phyloP scores from a whole-genome alignment of 2,113 vertebrate genomes.

The Oryzias woworae region DNA sequence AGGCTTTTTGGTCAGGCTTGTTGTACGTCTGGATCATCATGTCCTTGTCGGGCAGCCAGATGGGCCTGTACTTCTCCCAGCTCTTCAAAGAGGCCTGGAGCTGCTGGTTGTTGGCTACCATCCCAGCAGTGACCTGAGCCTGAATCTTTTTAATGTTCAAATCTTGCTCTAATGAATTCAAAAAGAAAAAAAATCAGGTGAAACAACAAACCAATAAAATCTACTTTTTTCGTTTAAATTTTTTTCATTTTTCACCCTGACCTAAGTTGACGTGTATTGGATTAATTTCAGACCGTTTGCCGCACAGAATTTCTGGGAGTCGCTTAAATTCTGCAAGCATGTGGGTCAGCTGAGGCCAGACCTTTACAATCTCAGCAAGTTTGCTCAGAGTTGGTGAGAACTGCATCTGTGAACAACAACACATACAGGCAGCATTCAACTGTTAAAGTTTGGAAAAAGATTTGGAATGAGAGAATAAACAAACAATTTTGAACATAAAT shows the following conservation, averaged over 20 bases:
- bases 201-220: background rate
- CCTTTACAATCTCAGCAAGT: constrained; percentile 66
- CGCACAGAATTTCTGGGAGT: constrained; percentile 80
- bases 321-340: constrained; percentile 81
- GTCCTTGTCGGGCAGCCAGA: constrained; percentile 90
- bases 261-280: constrained; percentile 80
- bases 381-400: constrained; percentile 82
- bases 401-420: constrained; percentile 71
- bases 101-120: constrained; percentile 73
- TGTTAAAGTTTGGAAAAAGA: background rate
- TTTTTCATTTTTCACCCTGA: constrained; percentile 19
- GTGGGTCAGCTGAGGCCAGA: constrained; percentile 76
- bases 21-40: constrained; percentile 83
- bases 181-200: background rate
- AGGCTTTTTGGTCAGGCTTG: constrained; percentile 81
- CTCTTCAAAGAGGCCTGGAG: constrained; percentile 84
- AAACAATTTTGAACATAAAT: too few relatives aligned
- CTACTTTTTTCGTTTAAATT: background rate
- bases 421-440: background rate
- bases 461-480: too few relatives aligned
- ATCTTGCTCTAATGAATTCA: constrained; percentile 76
- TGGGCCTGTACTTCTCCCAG: constrained; percentile 86
- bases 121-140: constrained; percentile 75
- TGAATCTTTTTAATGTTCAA: constrained; percentile 87
- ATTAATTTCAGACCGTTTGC: constrained; percentile 46